These are phyloP conservation scores for Apamea anceps DNA, from an alignment of 2,888 invertebrate genomes.

Conservation along the genomic window DNA sequence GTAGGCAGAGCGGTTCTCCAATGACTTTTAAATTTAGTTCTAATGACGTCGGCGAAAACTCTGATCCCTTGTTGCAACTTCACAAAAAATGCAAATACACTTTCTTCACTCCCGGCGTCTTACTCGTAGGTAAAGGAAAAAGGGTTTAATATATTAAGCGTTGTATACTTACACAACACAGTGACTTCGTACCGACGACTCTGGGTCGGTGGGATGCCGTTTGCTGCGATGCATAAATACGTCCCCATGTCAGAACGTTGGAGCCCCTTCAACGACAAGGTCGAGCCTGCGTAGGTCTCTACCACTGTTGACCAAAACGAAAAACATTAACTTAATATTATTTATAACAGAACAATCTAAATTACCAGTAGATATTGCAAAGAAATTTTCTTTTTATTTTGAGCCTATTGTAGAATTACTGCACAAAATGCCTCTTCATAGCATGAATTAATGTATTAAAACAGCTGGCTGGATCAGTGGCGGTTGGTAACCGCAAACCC, in stretches of 20 bases:
- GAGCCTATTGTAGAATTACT: not conserved
- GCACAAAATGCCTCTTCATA: not conserved
- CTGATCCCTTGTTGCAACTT: slow-evolving; percentile 30
- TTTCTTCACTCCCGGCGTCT: not conserved
- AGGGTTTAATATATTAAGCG: not conserved
- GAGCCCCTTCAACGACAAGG: slow-evolving; percentile 92
- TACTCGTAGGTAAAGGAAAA: slow-evolving; percentile 4
- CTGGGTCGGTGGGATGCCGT: slow-evolving; percentile 95
- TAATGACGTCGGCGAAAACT: slow-evolving; percentile 29
- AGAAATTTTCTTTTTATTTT: not conserved
- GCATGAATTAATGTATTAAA: not conserved
- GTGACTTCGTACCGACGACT: slow-evolving; percentile 95
- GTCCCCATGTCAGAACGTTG: slow-evolving; percentile 96
- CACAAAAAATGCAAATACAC: slow-evolving; percentile 43
- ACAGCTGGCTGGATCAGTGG: not conserved
- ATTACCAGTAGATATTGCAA: not conserved
- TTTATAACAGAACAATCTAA: not conserved
- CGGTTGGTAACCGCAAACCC: slow-evolving; percentile 1
- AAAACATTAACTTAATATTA: slow-evolving; percentile 10
- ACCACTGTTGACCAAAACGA: slow-evolving; percentile 87
- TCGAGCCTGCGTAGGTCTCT: slow-evolving; percentile 93
- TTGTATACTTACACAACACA: slow-evolving; percentile 93
- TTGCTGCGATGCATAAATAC: slow-evolving; percentile 96
- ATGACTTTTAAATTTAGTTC: slow-evolving; percentile 46
- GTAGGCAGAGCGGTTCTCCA: slow-evolving; percentile 14